Evolutionary conservation across 2,888 invertebrate genomes (phyloP), one percentile per base, ranked within the genome.

Genomic region (Pyrrhia umbra): DNA sequence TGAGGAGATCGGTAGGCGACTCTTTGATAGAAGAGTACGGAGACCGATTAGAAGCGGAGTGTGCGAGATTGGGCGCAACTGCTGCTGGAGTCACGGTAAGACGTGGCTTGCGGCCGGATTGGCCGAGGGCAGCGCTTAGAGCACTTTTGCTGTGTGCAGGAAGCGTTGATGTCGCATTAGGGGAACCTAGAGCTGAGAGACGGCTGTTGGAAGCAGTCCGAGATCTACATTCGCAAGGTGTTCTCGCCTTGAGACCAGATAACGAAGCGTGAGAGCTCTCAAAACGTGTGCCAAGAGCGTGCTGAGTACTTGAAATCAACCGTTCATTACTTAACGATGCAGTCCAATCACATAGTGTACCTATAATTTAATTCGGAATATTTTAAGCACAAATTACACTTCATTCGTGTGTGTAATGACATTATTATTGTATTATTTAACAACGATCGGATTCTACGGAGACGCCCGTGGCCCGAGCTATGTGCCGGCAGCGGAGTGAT

Each of bases 101-200:
- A 92, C 96, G 88, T 68, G 89, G 73, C 78, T 91, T 90, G 87
- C 96, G 76, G 92, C 95, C 80, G 80, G 97, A 85, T 92, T 97
- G 92, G 95, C 97, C 84, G 85, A 95, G 94, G 77, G 97, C 97
- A 0, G 97, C 97, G 78, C 92, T 97, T 6, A 91, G 97, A 68
- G 97, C 97, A n/a, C 92, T 97, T 45, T 90, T 97, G 54, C 91
- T 97, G 2, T 97, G 97, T 83, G 97, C 97, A 64, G 97, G 97
- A 20, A 97, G 97, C 37, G 97, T 97, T 6, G 97, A 97, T 85
- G 96, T 97, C 50, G 97, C 97, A 5, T 91, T 97, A 16, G 97
- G 97, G 1, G 97, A 97, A 85, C 96, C 97, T 0, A 95, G 96
- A 57, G 97, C 97, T 25, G 97, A 97, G 86, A 96, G 96, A 79